Evolutionary conservation across 1,140 invertebrate species (phyloP), one percentile per base, ranked within the genome.

Genomic region (Pogonognathellus flavescens): DNA sequence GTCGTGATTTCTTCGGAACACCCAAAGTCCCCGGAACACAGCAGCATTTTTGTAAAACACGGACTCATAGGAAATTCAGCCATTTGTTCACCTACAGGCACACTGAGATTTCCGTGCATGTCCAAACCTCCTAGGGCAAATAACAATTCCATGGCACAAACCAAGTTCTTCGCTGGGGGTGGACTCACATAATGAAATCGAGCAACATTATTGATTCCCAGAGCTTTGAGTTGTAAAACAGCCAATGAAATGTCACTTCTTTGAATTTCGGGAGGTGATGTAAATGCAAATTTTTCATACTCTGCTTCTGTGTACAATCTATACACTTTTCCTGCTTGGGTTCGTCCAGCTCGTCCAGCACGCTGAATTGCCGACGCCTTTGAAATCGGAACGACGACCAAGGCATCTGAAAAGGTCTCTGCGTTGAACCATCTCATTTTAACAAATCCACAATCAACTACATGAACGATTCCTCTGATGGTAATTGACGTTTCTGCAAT

Each of bases 401-500:
- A 90, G 80, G 94, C 94, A 90, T 99, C 97, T 13, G 96, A 95
- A 22, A 95, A 94, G 16, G 95, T 95, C 49, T 94, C 93, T 0
- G 94, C 92, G 90, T 98, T 96, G 90, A 95, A 98, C 92, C 96
- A 97, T 50, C 95, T 94, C 80, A 98, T 90, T 92, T 99, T 99
- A n/a, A 98, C 96, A 92, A 98, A 99, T 1, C 98, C 98, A 91
- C 96, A 95, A 90, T 99, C 98, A 81, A 99, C 94, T 70, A 99
- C 95, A 90, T 97, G 98, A 86, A 95, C 94, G 88, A 99, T 95
- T 57, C 97, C 97, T 80, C 94, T 94, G 86, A 97, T 95, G 9
- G 96, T 97, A 25, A 99, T 94, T 7, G 97, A 99, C 0, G 98
- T 97, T 92, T 99, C 98, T 0, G 98, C 98, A 83, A 99, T 97